Evolutionary conservation across 2,113 vertebrate genomes (phyloP).

Genomic region (Parotia lawesii): DNA sequence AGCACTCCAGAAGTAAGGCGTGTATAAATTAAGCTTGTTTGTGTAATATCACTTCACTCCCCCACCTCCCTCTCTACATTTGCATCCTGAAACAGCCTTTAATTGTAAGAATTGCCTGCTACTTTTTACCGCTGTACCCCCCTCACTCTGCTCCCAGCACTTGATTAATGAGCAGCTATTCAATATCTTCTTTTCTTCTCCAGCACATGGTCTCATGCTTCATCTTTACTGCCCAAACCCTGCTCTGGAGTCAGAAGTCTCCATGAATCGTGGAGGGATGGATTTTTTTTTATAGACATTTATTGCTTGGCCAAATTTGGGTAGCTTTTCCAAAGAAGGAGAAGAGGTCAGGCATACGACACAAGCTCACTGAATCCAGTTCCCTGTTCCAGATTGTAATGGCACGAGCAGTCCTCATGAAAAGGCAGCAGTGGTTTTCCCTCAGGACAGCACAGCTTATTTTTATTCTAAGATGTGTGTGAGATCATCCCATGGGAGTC

Average conservation of each 20-base stretch:
- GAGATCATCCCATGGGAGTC: background rate
- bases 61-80: background rate
- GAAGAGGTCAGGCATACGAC: background rate
- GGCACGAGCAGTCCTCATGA: background rate
- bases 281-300: background rate
- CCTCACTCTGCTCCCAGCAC: background rate
- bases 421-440: background rate
- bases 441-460: background rate
- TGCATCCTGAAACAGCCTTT: background rate
- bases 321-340: background rate
- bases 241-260: slow-evolving; percentile 2
- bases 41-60: background rate
- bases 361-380: background rate
- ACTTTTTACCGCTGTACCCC: background rate
- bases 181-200: slow-evolving; percentile 24
- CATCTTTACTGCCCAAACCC: background rate
- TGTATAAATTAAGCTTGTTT: background rate
- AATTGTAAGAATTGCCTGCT: background rate
- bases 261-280: background rate
- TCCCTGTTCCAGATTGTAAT: background rate
- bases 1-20: background rate
- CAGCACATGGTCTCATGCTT: background rate
- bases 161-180: slow-evolving; percentile 33
- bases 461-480: background rate
- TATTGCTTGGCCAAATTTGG: background rate